Base-by-base conservation (phyloP, 1,140 invertebrate genomes). In the Thaumetopoea pityocampa region DNA sequence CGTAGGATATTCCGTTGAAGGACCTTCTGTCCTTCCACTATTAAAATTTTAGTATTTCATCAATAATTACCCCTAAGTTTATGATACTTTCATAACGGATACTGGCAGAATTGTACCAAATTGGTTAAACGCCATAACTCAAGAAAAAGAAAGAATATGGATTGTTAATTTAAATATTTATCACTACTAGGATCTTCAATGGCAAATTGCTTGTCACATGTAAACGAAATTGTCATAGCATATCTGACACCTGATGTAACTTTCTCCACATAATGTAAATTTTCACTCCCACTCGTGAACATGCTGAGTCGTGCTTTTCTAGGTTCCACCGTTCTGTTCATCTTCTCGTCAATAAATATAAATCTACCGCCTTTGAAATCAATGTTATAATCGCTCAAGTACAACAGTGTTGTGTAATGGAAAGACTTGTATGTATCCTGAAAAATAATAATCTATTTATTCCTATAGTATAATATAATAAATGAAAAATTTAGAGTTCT, bases 281-380 rank as follows among this genome's bases (percentile, higher is more conserved):
- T 96, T 86, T 97, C 95, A 20, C 87, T 89, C 7, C 94, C 94
- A 24, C 95, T 96, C 3, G 94, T 95, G 63, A 96, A 97, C 78
- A 93, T 92, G 7, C 90, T 92, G 5, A 96, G 88, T 62, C 94
- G 86, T 76, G 91, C 93, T 83, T 90, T 90, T 52, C 90, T 88
- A 2, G 94, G 94, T 76, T 95, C 93, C 12, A 96, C 74, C 3
- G 92, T 92, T 24, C 88, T 86, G 48, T 93, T 94, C 6, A 85
- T 78, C 48, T 90, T 91, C 29, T 88, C 81, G 70, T 95, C 93
- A n/a, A 93, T 74, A 76, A 94, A 97, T 11, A 95, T 81, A 80
- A 96, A 94, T 66, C 92, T 72, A 9, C 95, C 95, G 16, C 94
- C 94, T 80, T 90, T 76, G 63, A 95, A 96, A 70, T 96, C 93